Conservation (phyloP, 2,888 invertebrate genomes). For the Sarcophaga caerulescens region DNA sequence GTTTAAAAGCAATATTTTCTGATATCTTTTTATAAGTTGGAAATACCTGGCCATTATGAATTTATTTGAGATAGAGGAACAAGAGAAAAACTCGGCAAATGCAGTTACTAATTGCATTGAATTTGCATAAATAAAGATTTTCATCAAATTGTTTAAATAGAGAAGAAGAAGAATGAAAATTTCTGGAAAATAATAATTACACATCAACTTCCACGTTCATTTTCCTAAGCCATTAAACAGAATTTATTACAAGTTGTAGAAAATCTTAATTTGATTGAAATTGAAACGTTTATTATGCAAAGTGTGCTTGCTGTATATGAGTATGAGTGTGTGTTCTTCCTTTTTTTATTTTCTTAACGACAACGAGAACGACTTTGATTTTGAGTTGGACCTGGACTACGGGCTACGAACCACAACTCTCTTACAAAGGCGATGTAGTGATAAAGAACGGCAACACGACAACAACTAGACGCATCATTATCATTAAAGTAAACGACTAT, state of each 20-base stretch:
- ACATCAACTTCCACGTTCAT: constrained; percentile 21
- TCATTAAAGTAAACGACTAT: constrained; percentile 55
- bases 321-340: neutral
- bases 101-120: constrained; percentile 25
- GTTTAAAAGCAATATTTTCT: neutral
- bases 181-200: constrained; percentile 32
- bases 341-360: too few relatives aligned
- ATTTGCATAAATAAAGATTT: constrained; percentile 41
- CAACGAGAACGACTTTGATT: neutral
- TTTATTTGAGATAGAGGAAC: neutral
- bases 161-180: neutral
- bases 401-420: constrained; percentile 1
- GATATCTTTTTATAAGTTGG: neutral
- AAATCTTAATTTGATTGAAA: constrained; percentile 67
- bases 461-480: constrained; percentile 57
- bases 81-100: neutral
- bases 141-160: neutral
- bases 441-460: constrained; percentile 33
- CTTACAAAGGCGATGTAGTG: constrained; percentile 45
- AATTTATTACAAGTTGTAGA: constrained; percentile 58
- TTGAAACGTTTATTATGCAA: constrained; percentile 67
- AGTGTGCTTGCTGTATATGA: constrained; percentile 9
- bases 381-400: constrained; percentile 1
- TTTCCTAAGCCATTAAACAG: constrained; percentile 38
- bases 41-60: neutral